phyloP scores from a whole-genome alignment of 2,888 invertebrate species.

The Phytoseiulus persimilis region DNA sequence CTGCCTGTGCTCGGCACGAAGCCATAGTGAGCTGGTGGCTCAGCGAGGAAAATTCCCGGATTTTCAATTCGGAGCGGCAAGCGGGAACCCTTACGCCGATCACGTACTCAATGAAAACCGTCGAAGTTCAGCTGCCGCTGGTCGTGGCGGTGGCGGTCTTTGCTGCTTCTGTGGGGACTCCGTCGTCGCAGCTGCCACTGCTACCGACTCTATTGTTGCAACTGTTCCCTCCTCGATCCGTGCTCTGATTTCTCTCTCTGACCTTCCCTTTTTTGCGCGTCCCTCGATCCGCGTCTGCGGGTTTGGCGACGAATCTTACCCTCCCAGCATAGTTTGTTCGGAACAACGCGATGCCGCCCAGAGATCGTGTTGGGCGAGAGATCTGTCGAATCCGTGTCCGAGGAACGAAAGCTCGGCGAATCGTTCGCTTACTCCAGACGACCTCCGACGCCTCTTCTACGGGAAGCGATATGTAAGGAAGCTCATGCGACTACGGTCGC shows the following conservation, averaged over 20 bases:
- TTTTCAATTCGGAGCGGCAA: neutral
- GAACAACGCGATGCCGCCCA: too few relatives aligned
- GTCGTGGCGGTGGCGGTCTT: neutral
- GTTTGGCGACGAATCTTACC: neutral
- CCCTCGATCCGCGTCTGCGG: neutral
- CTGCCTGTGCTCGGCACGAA: neutral
- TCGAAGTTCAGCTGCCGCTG: neutral
- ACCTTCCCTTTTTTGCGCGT: neutral
- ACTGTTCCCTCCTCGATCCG: neutral
- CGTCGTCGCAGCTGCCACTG: neutral
- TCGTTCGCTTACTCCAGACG: neutral
- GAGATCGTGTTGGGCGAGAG: too few relatives aligned
- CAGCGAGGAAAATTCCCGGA: neutral
- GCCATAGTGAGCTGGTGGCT: neutral
- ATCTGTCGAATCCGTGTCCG: too few relatives aligned
- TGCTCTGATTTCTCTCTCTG: neutral
- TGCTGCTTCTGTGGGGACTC: neutral
- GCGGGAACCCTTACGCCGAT: neutral
- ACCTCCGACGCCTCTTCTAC: neutral
- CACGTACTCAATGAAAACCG: constrained; percentile 5
- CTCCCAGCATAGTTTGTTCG: neutral
- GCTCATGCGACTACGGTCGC: neutral
- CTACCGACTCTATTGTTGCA: neutral
- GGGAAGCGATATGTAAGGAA: neutral
- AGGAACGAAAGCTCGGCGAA: too few relatives aligned